Evolutionary conservation across 30 jellyfish, hydroid and myxozoan species (phyloP), one percentile per base, ranked within the genome.

Genomic region (Morbakka virulenta): DNA sequence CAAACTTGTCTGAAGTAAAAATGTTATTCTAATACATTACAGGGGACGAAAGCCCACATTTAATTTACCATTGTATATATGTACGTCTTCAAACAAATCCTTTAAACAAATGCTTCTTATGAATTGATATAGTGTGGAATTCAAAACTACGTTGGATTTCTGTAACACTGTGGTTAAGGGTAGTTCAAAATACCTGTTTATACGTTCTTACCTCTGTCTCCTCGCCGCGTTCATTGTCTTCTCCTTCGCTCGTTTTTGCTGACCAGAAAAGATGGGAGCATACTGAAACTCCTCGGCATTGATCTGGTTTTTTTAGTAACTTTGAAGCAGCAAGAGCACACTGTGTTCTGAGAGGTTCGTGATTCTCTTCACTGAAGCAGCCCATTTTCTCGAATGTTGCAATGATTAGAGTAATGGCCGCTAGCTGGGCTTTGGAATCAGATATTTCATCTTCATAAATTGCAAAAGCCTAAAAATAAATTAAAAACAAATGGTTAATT

Each of bases 251-350:
- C 17, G 95, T 94, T 36, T 96, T 68, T n/a, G 96, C 99, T 22
- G 99, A 92, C 99, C 99, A 92, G 41, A 92, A 92, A 74, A 92
- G 77, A 81, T 92, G 99, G 13, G 99, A 92, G 65, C 99, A 92
- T 14, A 86, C 96, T 4, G 99, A 92, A 4, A 92, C 99, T 2
- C 99, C 99, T 2, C 99, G 96, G 80, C 99, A 92, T 48, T 92
- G 99, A 71, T 92, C 99, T 3, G 99, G 99, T 50, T 92, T 92
- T 72, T 92, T 92, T 9, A 92, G 82, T 51, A 92, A 74, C 57
- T 92, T 92, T 9, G 99, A 92, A 2, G 99, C 99, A 23, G 99
- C 99, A 27, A 92, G 71, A 0, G 99, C 99, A 71, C 99, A 92
- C 84, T 92, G 99, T 35, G 96, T 92, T 41, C 99, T 93, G 65